Evolutionary conservation across 2,113 vertebrate species (phyloP).

Genomic region (Phyllopteryx taeniolatus): DNA sequence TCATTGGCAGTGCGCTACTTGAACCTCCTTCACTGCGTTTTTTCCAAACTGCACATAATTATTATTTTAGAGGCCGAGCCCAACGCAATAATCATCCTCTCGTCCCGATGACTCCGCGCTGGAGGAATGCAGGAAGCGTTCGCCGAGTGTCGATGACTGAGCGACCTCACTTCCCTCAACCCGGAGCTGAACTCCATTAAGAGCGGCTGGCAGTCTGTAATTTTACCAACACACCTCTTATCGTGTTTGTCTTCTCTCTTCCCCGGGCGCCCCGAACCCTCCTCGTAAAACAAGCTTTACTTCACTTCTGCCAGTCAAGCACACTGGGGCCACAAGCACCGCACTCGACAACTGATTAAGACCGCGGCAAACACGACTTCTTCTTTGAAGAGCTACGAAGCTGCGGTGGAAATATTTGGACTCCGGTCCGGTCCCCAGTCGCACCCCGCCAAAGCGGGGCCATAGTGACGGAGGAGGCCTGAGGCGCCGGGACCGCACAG

Average conservation of each 20-base stretch:
- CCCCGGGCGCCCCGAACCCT: constrained; percentile 17
- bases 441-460: constrained; percentile 33
- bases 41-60: not conserved
- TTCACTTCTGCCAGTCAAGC: constrained; percentile 38
- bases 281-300: constrained; percentile 49
- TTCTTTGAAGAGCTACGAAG: no score
- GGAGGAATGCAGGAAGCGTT: constrained; percentile 59
- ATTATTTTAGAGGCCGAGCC: constrained; percentile 23
- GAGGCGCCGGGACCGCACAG: constrained; percentile 45
- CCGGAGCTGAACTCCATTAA: constrained; percentile 72
- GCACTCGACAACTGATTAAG: constrained; percentile 15
- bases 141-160: constrained; percentile 39
- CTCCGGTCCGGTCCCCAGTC: not conserved
- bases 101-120: constrained; percentile 46
- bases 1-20: no score
- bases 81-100: constrained; percentile 37
- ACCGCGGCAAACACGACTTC: not conserved
- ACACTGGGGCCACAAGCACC: constrained; percentile 12
- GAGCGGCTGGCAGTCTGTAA: constrained; percentile 68
- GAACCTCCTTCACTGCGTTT: not conserved
- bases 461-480: constrained; percentile 40
- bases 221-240: constrained; percentile 69
- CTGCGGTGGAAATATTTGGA: not conserved
- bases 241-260: constrained; percentile 63
- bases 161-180: constrained; percentile 68